Conservation (phyloP, 1,140 invertebrate species). For the Zaprionus africanus region DNA sequence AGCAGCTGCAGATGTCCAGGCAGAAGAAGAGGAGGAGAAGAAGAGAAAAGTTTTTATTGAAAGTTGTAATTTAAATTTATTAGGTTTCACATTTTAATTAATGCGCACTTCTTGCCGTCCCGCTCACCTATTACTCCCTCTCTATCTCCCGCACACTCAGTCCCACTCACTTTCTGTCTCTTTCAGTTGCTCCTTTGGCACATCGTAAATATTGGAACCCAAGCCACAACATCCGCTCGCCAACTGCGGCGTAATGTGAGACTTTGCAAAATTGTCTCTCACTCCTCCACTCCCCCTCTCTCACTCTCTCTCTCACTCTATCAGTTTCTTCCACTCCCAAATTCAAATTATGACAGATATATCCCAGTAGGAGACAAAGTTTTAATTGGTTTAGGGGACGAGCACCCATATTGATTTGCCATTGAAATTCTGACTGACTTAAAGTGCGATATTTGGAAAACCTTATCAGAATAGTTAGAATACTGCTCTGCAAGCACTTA, state of each 20-base stretch:
- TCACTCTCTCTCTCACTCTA: neutral
- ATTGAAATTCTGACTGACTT: neutral
- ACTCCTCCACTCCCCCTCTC: neutral
- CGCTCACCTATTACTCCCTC: neutral
- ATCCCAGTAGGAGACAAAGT: neutral
- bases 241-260: slow-evolving; percentile 1
- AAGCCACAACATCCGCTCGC: neutral
- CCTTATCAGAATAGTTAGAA: neutral
- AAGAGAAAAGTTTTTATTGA: slow-evolving; percentile 73
- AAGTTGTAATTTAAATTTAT: slow-evolving; percentile 82
- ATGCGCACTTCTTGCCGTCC: slow-evolving; percentile 62
- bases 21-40: neutral
- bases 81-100: slow-evolving; percentile 83
- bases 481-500: no score
- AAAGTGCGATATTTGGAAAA: neutral
- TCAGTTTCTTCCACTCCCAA: neutral
- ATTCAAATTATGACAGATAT: neutral
- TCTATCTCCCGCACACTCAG: neutral
- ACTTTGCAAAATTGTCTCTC: neutral
- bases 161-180: neutral
- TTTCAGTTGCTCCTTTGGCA: neutral
- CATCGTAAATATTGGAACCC: slow-evolving; percentile 1
- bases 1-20: slow-evolving; percentile 3
- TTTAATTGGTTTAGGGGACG: neutral
- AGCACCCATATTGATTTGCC: neutral